Conservation (phyloP, 2,888 invertebrate genomes). For the Agrochola litura region DNA sequence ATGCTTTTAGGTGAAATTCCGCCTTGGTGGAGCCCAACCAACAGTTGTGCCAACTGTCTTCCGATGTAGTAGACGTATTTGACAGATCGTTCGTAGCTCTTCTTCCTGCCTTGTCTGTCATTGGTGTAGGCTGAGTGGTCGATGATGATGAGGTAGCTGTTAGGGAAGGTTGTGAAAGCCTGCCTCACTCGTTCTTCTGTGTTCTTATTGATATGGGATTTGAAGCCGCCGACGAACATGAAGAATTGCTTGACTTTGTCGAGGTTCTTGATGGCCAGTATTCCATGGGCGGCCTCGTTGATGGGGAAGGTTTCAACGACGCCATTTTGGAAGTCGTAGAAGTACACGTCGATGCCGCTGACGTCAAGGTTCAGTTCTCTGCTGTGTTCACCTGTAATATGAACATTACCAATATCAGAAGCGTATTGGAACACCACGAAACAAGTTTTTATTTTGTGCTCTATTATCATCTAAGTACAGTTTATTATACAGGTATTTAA, state of each 20-base stretch:
- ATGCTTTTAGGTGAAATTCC: conserved; percentile 80
- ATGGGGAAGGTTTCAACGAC: conserved; percentile 36
- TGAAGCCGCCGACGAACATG: conserved; percentile 84
- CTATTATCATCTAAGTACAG: neutral
- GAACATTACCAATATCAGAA: neutral
- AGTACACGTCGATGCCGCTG: conserved; percentile 47
- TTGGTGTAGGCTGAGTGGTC: conserved; percentile 86
- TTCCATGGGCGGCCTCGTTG: conserved; percentile 67
- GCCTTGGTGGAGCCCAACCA: conserved; percentile 73
- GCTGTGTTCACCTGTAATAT: conserved; percentile 45
- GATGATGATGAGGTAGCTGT: conserved; percentile 85
- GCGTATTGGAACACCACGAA: neutral
- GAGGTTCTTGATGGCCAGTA: conserved; percentile 74
- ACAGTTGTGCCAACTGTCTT: conserved; percentile 79
- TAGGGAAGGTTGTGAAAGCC: conserved; percentile 79
- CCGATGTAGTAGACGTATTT: conserved; percentile 85
- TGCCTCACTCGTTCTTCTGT: conserved; percentile 81
- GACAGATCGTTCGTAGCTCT: conserved; percentile 85
- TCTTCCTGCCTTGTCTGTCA: conserved; percentile 77
- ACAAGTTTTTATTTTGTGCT: no score
- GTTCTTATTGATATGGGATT: conserved; percentile 82
- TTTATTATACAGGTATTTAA: neutral
- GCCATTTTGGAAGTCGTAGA: conserved; percentile 48
- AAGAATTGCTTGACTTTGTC: conserved; percentile 79
- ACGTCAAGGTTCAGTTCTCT: conserved; percentile 45